Base-by-base conservation (phyloP, 2,888 invertebrate genomes). In the Ctenicera cuprea region DNA sequence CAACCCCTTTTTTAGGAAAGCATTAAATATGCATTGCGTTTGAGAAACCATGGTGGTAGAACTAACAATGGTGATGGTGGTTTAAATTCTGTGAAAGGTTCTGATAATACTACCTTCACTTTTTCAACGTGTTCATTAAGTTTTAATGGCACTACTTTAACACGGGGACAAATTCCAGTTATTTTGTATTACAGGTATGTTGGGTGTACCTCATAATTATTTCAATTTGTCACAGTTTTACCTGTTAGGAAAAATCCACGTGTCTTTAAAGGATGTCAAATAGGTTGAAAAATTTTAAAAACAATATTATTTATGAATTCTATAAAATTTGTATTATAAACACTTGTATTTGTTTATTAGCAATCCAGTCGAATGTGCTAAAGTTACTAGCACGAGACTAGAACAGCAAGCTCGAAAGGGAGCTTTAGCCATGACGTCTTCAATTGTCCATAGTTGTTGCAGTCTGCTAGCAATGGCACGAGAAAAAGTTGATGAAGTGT, bases 31-130 rank as follows among this genome's bases (percentile, higher is more conserved):
- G 97, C 97, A 0, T 88, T 98, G 26, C 90, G 97, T 11, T 87
- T 98, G 50, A 92, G 96, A 82, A 97, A 97, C 84, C 94, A 95
- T 82, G 98, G 98, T 7, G 95, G 96, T 3, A 91, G 97, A 75
- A 98, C 98, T 0, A 94, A 95, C 76, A 98, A 97, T 83, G 99
- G 99, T 0, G 98, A 99, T 87, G 95, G 95, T 26, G 98, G 98
- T 0, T 87, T 97, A 75, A 92, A 93, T 33, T 92, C 94, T 3
- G 94, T 98, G 9, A 95, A 95, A 82, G 97, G 98, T 7, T 95
- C 96, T 0, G 98, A 98, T 87, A 97, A 97, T 54, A 95, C 96
- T 5, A 93, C 92, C 0, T 98, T 98, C 86, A 92, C 94, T 57
- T 98, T 96, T 86, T 93, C 94, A 30, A 94, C 97, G 0, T 97